Evolutionary conservation across 2,113 vertebrate genomes (phyloP).

Genomic region (Nanorana parkeri): DNA sequence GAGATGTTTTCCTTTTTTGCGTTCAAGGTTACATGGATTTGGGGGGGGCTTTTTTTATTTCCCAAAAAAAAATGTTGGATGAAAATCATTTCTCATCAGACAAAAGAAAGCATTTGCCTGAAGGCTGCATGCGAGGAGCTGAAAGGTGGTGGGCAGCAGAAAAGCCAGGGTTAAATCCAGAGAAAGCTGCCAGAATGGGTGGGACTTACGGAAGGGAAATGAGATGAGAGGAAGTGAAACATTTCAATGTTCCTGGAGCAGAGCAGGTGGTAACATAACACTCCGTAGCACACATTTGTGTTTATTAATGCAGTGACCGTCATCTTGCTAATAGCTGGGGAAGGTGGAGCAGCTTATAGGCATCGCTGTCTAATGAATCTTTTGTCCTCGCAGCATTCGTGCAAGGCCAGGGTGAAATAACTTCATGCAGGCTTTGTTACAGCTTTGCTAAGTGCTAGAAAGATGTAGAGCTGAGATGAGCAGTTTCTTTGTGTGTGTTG

Average conservation of each 20-base stretch:
- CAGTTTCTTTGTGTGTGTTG: neutral
- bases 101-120: too few relatives aligned
- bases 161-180: conserved; percentile 54
- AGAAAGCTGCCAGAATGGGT: conserved; percentile 34
- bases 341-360: neutral
- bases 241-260: conserved; percentile 43
- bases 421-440: conserved; percentile 15
- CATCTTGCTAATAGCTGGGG: neutral
- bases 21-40: too few relatives aligned
- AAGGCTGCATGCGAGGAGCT: too few relatives aligned
- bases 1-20: too few relatives aligned
- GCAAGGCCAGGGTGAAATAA: conserved; percentile 28
- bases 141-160: neutral
- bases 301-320: conserved; percentile 21
- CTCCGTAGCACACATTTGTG: neutral
- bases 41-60: too few relatives aligned
- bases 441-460: neutral
- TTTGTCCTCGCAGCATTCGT: neutral
- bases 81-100: too few relatives aligned
- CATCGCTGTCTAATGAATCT: neutral
- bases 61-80: too few relatives aligned
- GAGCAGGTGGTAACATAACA: conserved; percentile 34
- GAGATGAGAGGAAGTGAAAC: conserved; percentile 46
- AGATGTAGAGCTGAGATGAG: neutral
- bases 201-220: conserved; percentile 36